These are phyloP conservation scores for Brachionus paranguensis DNA, from an alignment of 1,140 invertebrate species.

Conservation along the genomic window DNA sequence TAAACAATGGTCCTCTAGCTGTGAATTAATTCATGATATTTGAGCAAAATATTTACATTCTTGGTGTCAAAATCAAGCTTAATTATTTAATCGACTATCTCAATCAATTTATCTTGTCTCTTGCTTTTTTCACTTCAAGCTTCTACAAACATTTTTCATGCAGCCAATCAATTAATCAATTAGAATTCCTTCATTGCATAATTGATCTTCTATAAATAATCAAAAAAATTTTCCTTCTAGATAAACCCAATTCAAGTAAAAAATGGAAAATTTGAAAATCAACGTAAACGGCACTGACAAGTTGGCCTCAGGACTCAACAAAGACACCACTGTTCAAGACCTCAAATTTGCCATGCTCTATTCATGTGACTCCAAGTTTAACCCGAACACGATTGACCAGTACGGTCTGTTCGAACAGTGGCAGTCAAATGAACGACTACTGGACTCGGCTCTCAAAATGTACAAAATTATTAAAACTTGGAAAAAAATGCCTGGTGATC, in stretches of 20 bases:
- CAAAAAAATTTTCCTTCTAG: not conserved
- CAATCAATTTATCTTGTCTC: not conserved
- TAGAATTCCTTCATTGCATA: not conserved
- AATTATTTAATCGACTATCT: not conserved
- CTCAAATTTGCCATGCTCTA: constrained; percentile 3
- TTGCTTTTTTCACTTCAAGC: not conserved
- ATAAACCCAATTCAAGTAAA: not conserved
- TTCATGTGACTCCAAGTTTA: not conserved
- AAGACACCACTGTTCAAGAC: not conserved
- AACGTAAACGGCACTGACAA: not conserved
- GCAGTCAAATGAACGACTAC: not conserved
- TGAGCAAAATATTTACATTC: not conserved
- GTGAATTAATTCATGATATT: not conserved
- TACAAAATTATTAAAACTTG: not conserved
- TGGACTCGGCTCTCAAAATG: not conserved
- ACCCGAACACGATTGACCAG: not conserved
- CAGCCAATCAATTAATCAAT: not conserved
- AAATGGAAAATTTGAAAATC: not conserved
- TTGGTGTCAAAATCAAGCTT: not conserved
- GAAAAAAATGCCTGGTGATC: not conserved
- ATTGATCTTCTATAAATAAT: not conserved
- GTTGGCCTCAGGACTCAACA: not conserved
- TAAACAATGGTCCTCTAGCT: not conserved
- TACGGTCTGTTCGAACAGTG: not conserved
- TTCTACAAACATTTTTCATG: not conserved